Evolutionary conservation across 2,113 vertebrate species (phyloP).

Genomic region (Cyanocitta stelleri): DNA sequence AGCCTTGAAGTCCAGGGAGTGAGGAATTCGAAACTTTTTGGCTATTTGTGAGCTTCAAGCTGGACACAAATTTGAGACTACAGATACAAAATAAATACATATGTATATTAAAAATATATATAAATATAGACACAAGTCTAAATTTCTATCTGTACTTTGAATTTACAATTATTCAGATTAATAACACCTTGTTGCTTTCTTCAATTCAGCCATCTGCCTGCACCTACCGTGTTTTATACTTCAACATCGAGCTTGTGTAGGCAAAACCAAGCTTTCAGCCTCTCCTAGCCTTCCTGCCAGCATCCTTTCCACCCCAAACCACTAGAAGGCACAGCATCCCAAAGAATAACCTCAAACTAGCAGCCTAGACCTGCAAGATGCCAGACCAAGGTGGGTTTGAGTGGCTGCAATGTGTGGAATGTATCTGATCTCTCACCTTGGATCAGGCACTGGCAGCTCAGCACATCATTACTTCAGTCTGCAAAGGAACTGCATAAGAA

Average conservation of each 20-base stretch:
- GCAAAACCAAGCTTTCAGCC: background rate
- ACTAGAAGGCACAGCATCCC: background rate
- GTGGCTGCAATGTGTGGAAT: too few species aligned
- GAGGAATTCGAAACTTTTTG: background rate
- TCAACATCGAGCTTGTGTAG: background rate
- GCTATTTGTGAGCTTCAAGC: background rate
- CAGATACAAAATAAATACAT: background rate
- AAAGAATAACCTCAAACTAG: background rate
- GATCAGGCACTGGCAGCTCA: background rate
- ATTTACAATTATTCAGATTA: background rate
- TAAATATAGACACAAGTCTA: fast-evolving
- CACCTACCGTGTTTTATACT: background rate
- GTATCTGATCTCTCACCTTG: background rate
- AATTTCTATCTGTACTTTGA: background rate
- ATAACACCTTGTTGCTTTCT: background rate
- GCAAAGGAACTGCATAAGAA: background rate
- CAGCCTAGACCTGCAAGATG: background rate
- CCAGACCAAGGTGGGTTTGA: too few species aligned
- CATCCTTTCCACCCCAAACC: background rate
- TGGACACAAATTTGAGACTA: background rate
- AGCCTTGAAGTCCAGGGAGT: background rate
- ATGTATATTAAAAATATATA: background rate
- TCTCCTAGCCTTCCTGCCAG: background rate
- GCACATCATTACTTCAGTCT: background rate
- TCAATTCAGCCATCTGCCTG: background rate